Evolutionary conservation across 2,113 vertebrate genomes (phyloP).

Genomic region (Centropus bengalensis): DNA sequence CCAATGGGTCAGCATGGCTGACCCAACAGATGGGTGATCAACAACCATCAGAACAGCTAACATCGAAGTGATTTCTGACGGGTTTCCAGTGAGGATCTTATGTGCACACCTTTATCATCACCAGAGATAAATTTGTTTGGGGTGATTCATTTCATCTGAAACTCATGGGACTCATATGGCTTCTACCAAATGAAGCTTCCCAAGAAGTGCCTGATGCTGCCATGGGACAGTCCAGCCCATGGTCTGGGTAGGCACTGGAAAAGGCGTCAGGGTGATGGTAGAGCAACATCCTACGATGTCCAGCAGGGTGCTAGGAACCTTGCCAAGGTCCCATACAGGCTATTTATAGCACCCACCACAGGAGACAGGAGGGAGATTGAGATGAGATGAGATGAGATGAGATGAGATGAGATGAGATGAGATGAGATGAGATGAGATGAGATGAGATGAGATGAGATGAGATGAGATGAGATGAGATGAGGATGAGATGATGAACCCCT

Average conservation of each 20-base stretch:
- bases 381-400: too few species aligned
- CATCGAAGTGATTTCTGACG: not conserved
- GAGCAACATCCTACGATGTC: not conserved
- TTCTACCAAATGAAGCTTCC: not conserved
- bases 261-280: too few species aligned
- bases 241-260: not conserved
- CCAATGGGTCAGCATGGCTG: not conserved
- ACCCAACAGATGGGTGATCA: not conserved
- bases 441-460: too few species aligned
- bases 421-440: too few species aligned
- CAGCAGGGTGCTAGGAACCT: not conserved
- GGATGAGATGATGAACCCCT: not conserved
- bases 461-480: too few species aligned
- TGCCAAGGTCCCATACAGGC: too few species aligned
- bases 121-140: not conserved
- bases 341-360: not conserved
- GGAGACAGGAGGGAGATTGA: not conserved
- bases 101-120: not conserved
- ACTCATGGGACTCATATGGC: not conserved
- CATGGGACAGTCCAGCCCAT: too few species aligned
- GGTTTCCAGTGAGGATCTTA: not conserved
- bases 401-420: too few species aligned
- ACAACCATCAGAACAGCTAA: not conserved
- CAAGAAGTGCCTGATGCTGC: not conserved
- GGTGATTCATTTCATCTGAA: not conserved